Evolutionary conservation across 1,140 invertebrate genomes (phyloP).

Genomic region (Hyposmocoma kahamanoa): DNA sequence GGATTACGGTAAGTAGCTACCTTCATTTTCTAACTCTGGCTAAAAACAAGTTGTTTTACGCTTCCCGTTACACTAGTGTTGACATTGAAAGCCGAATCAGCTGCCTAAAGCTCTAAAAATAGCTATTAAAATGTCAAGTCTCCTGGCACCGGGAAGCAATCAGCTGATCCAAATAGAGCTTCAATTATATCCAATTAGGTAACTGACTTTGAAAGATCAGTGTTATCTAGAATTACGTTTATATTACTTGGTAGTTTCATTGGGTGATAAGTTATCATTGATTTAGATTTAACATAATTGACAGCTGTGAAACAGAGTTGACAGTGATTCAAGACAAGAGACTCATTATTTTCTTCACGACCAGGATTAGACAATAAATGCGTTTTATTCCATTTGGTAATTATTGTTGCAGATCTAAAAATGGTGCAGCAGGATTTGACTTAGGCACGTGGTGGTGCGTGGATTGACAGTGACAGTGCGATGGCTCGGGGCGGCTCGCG

Average conservation of each 20-base stretch:
- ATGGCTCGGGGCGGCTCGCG: slow-evolving; percentile 54
- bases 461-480: slow-evolving; percentile 22
- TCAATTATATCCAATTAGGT: slow-evolving; percentile 66
- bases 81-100: slow-evolving; percentile 67
- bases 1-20: slow-evolving; percentile 61
- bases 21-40: too few species aligned
- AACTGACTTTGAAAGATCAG: slow-evolving; percentile 37
- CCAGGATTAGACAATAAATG: too few species aligned
- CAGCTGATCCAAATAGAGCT: slow-evolving; percentile 60
- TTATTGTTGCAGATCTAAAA: slow-evolving; percentile 60
- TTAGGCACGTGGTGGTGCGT: slow-evolving; percentile 46
- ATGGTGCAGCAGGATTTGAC: slow-evolving; percentile 75
- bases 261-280: slow-evolving; percentile 37
- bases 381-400: slow-evolving; percentile 40
- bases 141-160: slow-evolving; percentile 57
- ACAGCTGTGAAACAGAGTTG: too few species aligned
- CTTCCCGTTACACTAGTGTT: slow-evolving; percentile 18
- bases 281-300: slow-evolving; percentile 30
- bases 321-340: too few species aligned
- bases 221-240: slow-evolving; percentile 18
- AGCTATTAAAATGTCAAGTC: slow-evolving; percentile 66
- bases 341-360: too few species aligned
- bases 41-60: background rate
- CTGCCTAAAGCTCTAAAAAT: slow-evolving; percentile 66
- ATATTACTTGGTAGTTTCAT: slow-evolving; percentile 33